A percentile compares a stretch with the other conserved stretches of the same genome.
phyloP scores from a whole-genome alignment of 2,888 invertebrate species.

The Lapara coniferarum region DNA sequence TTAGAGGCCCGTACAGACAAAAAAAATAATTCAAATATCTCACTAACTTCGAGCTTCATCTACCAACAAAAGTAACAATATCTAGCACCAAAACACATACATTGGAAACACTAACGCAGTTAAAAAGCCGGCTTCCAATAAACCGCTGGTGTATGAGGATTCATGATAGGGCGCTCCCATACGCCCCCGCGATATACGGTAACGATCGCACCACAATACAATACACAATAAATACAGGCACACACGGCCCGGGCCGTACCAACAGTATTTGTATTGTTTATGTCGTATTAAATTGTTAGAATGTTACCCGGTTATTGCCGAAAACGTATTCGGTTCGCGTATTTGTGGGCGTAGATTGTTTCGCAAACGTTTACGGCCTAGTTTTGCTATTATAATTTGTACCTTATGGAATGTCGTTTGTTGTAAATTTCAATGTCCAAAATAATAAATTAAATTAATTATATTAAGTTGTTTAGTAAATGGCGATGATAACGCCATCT shows the following conservation, averaged over 20 bases:
- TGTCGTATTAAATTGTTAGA: constrained; percentile 81
- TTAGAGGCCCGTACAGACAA: too few species aligned
- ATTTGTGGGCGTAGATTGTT: constrained; percentile 72
- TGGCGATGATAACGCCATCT: constrained; percentile 11
- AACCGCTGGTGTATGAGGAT: constrained; percentile 76
- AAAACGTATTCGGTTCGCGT: constrained; percentile 79
- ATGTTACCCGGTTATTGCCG: constrained; percentile 81
- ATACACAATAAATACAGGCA: constrained; percentile 79
- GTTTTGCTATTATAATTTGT: constrained; percentile 51
- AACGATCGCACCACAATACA: constrained; percentile 81
- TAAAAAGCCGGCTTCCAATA: constrained; percentile 62
- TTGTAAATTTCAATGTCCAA: neutral
- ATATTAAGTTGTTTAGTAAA: neutral
- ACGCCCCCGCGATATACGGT: constrained; percentile 80
- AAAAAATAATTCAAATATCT: too few species aligned
- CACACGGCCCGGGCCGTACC: constrained; percentile 65
- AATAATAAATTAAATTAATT: too few species aligned
- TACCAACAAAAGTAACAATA: too few species aligned
- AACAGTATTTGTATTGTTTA: constrained; percentile 80
- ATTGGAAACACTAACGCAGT: constrained; percentile 33
- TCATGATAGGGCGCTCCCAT: constrained; percentile 76
- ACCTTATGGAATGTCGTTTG: constrained; percentile 21
- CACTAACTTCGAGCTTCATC: too few species aligned
- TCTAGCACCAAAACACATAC: constrained; percentile 9
- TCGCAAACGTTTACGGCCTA: constrained; percentile 43